Evolutionary conservation across 2,888 invertebrate genomes (phyloP), one percentile per base, ranked within the genome.

Genomic region (Digitonthophagus gazella): DNA sequence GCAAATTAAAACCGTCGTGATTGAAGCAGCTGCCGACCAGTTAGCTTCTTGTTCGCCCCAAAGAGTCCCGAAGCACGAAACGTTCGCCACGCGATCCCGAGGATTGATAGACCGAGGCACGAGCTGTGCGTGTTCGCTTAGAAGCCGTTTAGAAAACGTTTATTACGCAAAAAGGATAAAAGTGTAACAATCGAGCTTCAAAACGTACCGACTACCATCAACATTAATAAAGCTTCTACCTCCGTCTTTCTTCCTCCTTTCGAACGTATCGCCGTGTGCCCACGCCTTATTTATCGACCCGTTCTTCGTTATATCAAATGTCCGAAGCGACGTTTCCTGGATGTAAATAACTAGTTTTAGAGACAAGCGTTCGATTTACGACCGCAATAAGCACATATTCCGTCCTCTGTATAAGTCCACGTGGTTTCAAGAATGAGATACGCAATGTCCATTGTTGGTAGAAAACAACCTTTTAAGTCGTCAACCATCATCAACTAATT

Each of bases 281-380:
- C 11, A n/a, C 61, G 20, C 15, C 18, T 61, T 15, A 16, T 61
- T 61, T 61, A 61, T 61, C 19, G 61, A 61, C 61, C 18, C 4
- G 61, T 19, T 61, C 16, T 61, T 18, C 20, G 28, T 44, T 44
- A 44, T 20, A 61, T 61, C 20, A 61, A n/a, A 61, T 18, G 61
- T 61, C 61, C 16, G 16, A 44, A 44, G 28, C 28, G 28, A 44
- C 28, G 28, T 61, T 61, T 61, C 61, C 61, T 61, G 61, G 61
- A 61, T 61, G 16, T 61, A 61, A 61, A 61, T 61, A 19, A 61
- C 16, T 18, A 61, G 61, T 44, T 61, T 61, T 61, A 61, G 16
- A 18, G 61, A 61, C 61, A 20, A 61, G 18, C 20, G 16, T 19
- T 61, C 61, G 61, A 61, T 61, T 61, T 61, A 61, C 16, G 16